A percentile compares a stretch with the other conserved stretches of the same genome.
These are phyloP conservation scores for Mantis religiosa DNA, from an alignment of 2,888 invertebrate genomes.

Conservation along the genomic window DNA sequence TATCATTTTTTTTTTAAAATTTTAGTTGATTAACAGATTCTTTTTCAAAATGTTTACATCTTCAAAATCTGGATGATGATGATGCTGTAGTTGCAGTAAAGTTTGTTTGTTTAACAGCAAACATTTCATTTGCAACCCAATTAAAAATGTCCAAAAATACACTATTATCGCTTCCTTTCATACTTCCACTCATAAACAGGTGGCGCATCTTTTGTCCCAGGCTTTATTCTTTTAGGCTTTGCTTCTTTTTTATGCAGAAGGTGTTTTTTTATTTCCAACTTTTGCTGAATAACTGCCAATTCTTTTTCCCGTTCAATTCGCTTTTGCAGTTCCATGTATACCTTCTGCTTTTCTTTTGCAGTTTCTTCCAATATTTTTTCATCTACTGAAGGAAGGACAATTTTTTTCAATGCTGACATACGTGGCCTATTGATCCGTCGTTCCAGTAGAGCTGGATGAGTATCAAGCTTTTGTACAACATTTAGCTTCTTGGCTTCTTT, in stretches of 20 bases:
- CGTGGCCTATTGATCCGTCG: constrained; percentile 51
- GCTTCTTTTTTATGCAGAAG: constrained; percentile 59
- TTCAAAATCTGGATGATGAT: too few relatives aligned
- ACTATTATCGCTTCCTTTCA: constrained; percentile 68
- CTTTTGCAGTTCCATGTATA: constrained; percentile 70
- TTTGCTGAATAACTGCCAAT: constrained; percentile 69
- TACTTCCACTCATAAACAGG: constrained; percentile 78
- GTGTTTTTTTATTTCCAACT: constrained; percentile 68
- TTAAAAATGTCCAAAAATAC: background rate
- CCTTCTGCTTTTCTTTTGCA: constrained; percentile 56
- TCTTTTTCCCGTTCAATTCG: constrained; percentile 74
- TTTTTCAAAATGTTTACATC: too few relatives aligned
- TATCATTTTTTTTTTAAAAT: too few relatives aligned
- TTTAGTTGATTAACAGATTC: too few relatives aligned
- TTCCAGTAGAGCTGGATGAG: constrained; percentile 66
- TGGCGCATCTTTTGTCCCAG: constrained; percentile 62
- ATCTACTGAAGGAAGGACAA: constrained; percentile 33
- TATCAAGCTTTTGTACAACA: constrained; percentile 65
- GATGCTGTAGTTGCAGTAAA: too few relatives aligned
- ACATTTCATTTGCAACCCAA: too few relatives aligned
- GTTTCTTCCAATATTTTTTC: constrained; percentile 47
- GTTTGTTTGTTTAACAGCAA: too few relatives aligned
- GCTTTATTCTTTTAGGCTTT: constrained; percentile 57
- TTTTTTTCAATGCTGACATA: constrained; percentile 26
- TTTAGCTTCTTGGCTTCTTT: constrained; percentile 60